These are phyloP conservation scores for Zoanthus sansibaricus DNA, from an alignment of 92 coral and sea anemone genomes.

Conservation along the genomic window DNA sequence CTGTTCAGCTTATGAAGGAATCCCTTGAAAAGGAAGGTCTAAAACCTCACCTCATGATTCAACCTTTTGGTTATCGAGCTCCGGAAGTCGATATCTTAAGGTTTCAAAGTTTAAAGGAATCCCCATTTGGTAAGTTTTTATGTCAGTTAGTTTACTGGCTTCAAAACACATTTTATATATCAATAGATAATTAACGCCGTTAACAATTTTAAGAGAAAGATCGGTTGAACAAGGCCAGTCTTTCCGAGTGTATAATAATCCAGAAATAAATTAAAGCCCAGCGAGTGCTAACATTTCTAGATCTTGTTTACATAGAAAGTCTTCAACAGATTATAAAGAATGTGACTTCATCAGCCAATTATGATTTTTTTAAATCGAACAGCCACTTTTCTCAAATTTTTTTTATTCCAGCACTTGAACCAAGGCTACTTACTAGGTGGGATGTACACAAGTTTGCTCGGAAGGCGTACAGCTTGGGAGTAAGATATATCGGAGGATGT, in stretches of 20 bases:
- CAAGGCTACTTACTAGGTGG: background rate
- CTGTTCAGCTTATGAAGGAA: slow-evolving; percentile 69
- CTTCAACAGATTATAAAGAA: too few species aligned
- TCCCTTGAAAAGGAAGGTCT: slow-evolving; percentile 68
- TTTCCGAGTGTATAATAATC: too few species aligned
- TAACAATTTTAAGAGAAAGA: too few species aligned
- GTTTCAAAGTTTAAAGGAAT: slow-evolving; percentile 56
- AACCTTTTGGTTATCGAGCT: slow-evolving; percentile 72
- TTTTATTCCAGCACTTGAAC: slow-evolving; percentile 16
- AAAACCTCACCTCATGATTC: slow-evolving; percentile 59
- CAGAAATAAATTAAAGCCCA: too few species aligned
- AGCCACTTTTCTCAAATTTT: background rate
- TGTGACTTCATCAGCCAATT: too few species aligned
- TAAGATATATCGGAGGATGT: slow-evolving; percentile 88
- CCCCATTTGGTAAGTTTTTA: slow-evolving; percentile 62
- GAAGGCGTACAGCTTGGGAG: slow-evolving; percentile 79
- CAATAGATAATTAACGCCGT: too few species aligned
- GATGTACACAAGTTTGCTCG: background rate
- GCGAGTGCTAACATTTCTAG: too few species aligned
- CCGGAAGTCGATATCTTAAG: slow-evolving; percentile 72
- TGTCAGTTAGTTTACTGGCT: too few species aligned
- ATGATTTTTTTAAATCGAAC: background rate
- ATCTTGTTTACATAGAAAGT: too few species aligned
- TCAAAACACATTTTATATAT: too few species aligned
- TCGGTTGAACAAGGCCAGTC: too few species aligned